These are phyloP conservation scores for Bembecia ichneumoniformis DNA, from an alignment of 2,888 invertebrate species.

Conservation along the genomic window DNA sequence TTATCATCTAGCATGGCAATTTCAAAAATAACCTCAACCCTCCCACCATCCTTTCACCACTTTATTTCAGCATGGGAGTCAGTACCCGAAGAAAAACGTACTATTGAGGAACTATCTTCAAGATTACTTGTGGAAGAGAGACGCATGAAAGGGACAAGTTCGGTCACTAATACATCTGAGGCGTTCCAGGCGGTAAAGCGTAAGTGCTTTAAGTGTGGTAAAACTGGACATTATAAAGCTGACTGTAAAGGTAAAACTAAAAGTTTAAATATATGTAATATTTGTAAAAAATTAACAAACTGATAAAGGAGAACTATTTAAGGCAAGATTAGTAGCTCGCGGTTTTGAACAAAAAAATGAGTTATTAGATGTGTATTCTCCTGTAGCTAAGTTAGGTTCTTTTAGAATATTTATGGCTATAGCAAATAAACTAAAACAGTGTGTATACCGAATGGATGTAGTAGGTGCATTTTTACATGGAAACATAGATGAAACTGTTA, in stretches of 20 bases:
- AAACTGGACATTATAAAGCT: neutral
- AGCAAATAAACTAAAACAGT: slow-evolving; percentile 1
- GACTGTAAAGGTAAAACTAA: neutral
- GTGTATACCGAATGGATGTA: neutral
- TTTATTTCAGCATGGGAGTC: neutral
- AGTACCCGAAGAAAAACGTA: slow-evolving; percentile 1
- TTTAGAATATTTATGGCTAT: too few relatives aligned
- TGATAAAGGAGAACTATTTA: too few relatives aligned
- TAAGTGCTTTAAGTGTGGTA: neutral
- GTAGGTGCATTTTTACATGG: too few relatives aligned
- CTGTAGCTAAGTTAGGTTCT: too few relatives aligned
- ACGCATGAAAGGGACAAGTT: neutral
- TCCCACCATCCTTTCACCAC: neutral
- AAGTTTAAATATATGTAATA: neutral
- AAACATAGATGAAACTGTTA: too few relatives aligned
- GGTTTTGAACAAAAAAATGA: too few relatives aligned
- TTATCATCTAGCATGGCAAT: neutral
- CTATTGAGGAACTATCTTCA: neutral
- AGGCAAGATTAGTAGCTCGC: too few relatives aligned
- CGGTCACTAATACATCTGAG: neutral
- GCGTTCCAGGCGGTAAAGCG: neutral
- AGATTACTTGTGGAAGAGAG: slow-evolving; percentile 4
- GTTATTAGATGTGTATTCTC: too few relatives aligned
- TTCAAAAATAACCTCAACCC: neutral
- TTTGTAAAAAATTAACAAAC: too few relatives aligned